Conservation (phyloP, 2,888 invertebrate genomes). For the Eulithis testata region DNA sequence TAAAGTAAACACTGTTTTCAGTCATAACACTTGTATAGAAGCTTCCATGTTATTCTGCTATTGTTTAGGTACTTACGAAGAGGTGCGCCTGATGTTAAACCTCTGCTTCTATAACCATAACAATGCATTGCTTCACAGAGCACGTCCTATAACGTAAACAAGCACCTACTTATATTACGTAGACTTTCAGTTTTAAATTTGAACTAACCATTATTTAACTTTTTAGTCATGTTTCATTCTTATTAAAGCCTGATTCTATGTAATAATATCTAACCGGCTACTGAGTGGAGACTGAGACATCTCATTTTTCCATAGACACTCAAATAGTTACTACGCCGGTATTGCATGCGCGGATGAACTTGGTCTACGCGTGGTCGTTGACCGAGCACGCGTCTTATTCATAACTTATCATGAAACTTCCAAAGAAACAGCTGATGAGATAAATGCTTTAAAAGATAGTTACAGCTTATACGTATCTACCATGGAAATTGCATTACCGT, state of each 20-base stretch:
- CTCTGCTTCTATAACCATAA: too few relatives aligned
- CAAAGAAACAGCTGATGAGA: slow-evolving; percentile 13
- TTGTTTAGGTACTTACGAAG: too few relatives aligned
- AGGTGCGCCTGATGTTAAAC: too few relatives aligned
- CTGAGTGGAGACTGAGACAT: slow-evolving; percentile 16
- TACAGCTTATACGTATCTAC: not conserved
- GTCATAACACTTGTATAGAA: too few relatives aligned
- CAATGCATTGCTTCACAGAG: too few relatives aligned
- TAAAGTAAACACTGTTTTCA: too few relatives aligned
- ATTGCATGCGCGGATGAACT: slow-evolving; percentile 62
- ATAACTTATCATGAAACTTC: slow-evolving; percentile 8
- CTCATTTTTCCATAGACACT: slow-evolving; percentile 23
- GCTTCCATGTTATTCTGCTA: too few relatives aligned
- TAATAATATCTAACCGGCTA: slow-evolving; percentile 19
- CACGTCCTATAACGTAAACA: too few relatives aligned
- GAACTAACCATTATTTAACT: not conserved
- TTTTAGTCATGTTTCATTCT: slow-evolving; percentile 1
- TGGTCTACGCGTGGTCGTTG: slow-evolving; percentile 65
- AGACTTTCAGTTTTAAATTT: not conserved
- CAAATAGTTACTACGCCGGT: slow-evolving; percentile 14
- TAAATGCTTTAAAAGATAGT: slow-evolving; percentile 1
- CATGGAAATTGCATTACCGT: not conserved
- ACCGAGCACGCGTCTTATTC: slow-evolving; percentile 70
- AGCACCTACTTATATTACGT: not conserved
- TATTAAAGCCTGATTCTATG: slow-evolving; percentile 2